Evolutionary conservation across 2,888 invertebrate genomes (phyloP).

Genomic region (Plagodis pulveraria): DNA sequence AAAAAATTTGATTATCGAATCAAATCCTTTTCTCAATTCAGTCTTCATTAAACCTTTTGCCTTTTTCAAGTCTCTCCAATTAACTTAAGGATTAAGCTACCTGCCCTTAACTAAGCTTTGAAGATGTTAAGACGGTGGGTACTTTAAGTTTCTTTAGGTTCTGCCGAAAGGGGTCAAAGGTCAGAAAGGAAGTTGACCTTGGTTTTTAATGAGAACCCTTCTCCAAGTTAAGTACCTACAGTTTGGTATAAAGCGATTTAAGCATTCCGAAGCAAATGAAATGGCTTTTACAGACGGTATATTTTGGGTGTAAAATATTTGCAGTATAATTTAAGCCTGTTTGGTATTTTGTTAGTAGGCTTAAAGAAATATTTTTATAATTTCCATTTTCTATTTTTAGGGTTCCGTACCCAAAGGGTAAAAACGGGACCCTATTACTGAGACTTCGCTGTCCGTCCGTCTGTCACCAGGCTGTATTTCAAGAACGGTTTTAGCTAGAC

Average conservation of each 20-base stretch:
- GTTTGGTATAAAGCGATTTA: constrained; percentile 13
- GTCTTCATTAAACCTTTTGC: constrained; percentile 9
- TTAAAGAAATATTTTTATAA: too few relatives aligned
- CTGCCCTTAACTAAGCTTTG: neutral
- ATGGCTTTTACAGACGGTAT: neutral
- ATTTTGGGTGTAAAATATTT: neutral
- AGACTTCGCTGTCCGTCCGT: too few relatives aligned
- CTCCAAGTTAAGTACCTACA: constrained; percentile 12
- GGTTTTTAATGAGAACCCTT: constrained; percentile 19
- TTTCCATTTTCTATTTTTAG: too few relatives aligned
- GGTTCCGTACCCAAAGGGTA: too few relatives aligned
- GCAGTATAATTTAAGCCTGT: too few relatives aligned
- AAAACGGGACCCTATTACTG: too few relatives aligned
- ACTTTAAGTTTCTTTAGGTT: constrained; percentile 12
- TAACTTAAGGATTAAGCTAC: constrained; percentile 20
- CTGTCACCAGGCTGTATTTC: too few relatives aligned
- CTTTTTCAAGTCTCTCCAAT: constrained; percentile 18
- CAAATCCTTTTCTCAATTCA: neutral
- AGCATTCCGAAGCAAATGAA: constrained; percentile 8
- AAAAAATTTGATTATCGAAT: too few relatives aligned
- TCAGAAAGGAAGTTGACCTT: constrained; percentile 16
- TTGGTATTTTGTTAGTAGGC: too few relatives aligned
- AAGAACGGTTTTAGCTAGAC: too few relatives aligned
- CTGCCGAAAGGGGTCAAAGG: constrained; percentile 20
- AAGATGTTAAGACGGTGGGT: constrained; percentile 12